Percentiles rank a stretch among this genome's conserved stretches.
These are phyloP conservation scores for Mustelus asterias DNA, from an alignment of 2,113 vertebrate genomes.

Conservation along the genomic window DNA sequence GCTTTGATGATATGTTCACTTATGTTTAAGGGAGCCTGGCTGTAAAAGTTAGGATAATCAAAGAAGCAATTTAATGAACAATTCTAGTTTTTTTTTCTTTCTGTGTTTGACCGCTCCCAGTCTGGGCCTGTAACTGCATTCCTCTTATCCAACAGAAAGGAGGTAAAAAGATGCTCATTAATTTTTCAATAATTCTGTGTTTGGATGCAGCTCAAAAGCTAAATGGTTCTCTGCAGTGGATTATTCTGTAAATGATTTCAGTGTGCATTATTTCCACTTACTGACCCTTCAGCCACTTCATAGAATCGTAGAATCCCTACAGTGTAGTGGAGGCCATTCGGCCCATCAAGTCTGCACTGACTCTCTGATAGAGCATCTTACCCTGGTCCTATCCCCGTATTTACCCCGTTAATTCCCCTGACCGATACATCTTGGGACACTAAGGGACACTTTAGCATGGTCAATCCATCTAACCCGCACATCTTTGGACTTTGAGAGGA, in stretches of 20 bases:
- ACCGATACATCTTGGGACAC: no score
- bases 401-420: no score
- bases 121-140: not conserved
- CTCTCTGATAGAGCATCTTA: no score
- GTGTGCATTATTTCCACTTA: not conserved
- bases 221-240: not conserved
- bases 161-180: not conserved
- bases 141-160: not conserved
- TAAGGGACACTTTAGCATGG: no score
- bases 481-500: no score
- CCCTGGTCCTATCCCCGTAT: no score
- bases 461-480: no score
- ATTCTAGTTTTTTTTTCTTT: not conserved
- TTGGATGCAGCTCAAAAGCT: not conserved
- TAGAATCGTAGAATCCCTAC: no score
- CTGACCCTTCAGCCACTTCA: not conserved
- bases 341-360: no score
- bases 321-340: no score
- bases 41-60: not conserved
- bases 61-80: not conserved
- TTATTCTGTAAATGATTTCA: not conserved
- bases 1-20: not conserved
- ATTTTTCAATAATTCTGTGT: not conserved
- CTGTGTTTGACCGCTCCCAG: not conserved
- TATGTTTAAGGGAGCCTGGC: not conserved